phyloP scores from a whole-genome alignment of 2,797 vertebrate species.

The Vireo griseus region DNA sequence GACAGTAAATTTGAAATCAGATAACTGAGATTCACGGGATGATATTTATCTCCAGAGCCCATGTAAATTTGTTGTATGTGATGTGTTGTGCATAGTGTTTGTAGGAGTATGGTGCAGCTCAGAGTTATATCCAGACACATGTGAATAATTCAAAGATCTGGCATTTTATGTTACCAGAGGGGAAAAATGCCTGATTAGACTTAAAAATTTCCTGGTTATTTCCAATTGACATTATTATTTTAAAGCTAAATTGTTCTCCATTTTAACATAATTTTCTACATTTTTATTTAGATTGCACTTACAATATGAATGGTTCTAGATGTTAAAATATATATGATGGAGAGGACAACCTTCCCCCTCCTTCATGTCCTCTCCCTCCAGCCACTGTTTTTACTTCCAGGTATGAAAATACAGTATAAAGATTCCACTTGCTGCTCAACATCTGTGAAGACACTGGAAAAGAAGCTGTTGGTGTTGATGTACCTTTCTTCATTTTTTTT shows the following conservation, averaged over 20 bases:
- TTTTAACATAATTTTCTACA: not conserved
- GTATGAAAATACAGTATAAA: not conserved
- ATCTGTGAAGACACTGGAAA: not conserved
- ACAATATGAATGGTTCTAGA: not conserved
- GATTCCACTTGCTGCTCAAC: not conserved
- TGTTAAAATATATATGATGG: not conserved
- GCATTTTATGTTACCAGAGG: not conserved
- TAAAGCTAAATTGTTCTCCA: not conserved
- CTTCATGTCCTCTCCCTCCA: not conserved
- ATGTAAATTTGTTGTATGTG: not conserved
- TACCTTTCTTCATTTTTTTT: not conserved
- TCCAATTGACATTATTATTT: not conserved
- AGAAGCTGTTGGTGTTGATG: not conserved
- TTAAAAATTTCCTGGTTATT: not conserved
- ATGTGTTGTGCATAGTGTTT: not conserved
- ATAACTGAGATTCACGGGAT: not conserved
- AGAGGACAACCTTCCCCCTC: not conserved
- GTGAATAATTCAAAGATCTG: not conserved
- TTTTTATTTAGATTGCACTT: not conserved
- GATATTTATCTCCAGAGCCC: constrained; percentile 23
- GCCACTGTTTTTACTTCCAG: not conserved
- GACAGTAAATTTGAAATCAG: constrained; percentile 43
- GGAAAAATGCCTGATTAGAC: not conserved
- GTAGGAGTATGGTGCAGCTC: not conserved
- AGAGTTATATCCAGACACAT: not conserved